phyloP scores from a whole-genome alignment of 1,140 invertebrate genomes.

The Cecropterus lyciades region DNA sequence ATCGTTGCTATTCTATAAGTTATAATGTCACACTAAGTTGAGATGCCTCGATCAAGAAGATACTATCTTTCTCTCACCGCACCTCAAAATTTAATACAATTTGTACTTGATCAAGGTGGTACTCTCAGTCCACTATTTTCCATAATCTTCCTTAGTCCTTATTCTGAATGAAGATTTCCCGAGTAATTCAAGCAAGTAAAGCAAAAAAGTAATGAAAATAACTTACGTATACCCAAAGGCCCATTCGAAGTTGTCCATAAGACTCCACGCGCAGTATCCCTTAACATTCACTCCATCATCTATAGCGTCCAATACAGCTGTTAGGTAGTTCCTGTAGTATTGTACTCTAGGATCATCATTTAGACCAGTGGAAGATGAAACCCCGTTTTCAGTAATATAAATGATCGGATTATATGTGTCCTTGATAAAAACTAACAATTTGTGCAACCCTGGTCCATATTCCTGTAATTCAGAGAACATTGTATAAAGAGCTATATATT shows the following conservation, averaged over 20 bases:
- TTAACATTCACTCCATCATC: constrained; percentile 55
- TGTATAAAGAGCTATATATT: no score
- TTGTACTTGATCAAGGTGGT: no score
- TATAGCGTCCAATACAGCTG: constrained; percentile 59
- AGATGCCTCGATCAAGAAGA: no score
- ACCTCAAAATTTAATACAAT: no score
- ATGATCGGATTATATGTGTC: constrained; percentile 21
- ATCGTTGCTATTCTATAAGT: no score
- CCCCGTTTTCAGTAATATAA: constrained; percentile 31
- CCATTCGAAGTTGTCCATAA: no score
- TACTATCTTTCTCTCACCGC: no score
- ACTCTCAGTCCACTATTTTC: no score
- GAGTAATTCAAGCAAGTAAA: no score
- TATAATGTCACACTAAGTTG: no score
- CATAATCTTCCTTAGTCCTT: no score
- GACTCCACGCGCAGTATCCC: constrained; percentile 60
- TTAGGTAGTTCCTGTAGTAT: constrained; percentile 86
- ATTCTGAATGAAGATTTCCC: no score
- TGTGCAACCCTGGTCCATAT: constrained; percentile 27
- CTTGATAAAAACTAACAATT: constrained; percentile 23
- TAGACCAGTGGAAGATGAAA: constrained; percentile 2
- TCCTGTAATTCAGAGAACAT: constrained; percentile 1
- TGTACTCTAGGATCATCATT: constrained; percentile 15
- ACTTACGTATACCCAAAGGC: constrained; percentile 40
- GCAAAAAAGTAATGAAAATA: neutral